These are phyloP conservation scores for Schizaphis graminum DNA, from an alignment of 2,888 invertebrate genomes.

Conservation along the genomic window DNA sequence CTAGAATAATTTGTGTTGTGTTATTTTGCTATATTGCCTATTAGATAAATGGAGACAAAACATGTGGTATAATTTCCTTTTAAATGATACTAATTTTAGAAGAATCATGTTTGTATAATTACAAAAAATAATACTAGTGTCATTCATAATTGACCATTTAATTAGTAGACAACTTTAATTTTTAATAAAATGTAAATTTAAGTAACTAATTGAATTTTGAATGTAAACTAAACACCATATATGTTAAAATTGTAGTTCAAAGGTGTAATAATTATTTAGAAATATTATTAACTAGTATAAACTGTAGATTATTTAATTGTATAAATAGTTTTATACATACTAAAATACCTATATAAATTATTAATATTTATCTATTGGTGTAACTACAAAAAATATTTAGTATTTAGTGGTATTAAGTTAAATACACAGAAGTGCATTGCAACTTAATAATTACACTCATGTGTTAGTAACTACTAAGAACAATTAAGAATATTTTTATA, in stretches of 20 bases:
- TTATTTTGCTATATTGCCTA: not conserved
- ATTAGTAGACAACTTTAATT: not conserved
- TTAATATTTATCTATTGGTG: not conserved
- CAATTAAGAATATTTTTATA: not conserved
- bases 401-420: not conserved
- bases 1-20: not conserved
- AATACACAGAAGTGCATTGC: not conserved
- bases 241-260: conserved; percentile 4
- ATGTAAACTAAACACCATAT: conserved; percentile 50
- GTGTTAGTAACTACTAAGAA: not conserved
- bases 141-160: not conserved
- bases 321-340: conserved; percentile 1
- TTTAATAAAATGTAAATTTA: not conserved
- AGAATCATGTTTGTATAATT: not conserved
- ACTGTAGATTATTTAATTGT: not conserved
- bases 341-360: not conserved
- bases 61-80: not conserved
- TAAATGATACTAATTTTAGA: not conserved
- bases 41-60: not conserved
- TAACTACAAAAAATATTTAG: not conserved
- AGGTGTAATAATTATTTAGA: not conserved
- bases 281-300: not conserved
- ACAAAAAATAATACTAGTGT: not conserved
- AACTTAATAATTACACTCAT: not conserved
- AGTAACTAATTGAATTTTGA: conserved; percentile 7